These are phyloP conservation scores for Timema cristinae DNA, from an alignment of 2,888 invertebrate species.

Conservation along the genomic window DNA sequence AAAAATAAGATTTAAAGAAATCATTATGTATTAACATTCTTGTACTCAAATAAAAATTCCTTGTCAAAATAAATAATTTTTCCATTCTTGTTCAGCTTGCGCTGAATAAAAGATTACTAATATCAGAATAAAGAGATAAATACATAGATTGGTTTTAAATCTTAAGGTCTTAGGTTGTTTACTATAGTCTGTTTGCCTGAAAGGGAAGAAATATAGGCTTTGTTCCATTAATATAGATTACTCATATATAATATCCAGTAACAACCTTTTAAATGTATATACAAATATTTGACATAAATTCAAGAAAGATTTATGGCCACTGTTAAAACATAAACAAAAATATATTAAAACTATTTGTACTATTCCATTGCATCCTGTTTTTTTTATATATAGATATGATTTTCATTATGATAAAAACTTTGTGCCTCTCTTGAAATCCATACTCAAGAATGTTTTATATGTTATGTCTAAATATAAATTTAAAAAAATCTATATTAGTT, in stretches of 20 bases:
- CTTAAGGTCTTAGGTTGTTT: too few species aligned
- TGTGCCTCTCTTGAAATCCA: conserved; percentile 40
- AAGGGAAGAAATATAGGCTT: too few species aligned
- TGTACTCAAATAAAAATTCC: too few species aligned
- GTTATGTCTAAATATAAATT: conserved; percentile 34
- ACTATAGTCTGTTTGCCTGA: too few species aligned
- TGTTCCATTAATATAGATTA: too few species aligned
- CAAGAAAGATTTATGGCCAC: conserved; percentile 22
- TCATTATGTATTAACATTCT: too few species aligned
- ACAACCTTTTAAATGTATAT: conserved; percentile 12
- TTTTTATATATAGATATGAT: conserved; percentile 31
- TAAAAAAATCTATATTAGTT: conserved; percentile 32
- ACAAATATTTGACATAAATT: conserved; percentile 27
- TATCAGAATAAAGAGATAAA: too few species aligned
- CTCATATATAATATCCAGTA: too few species aligned
- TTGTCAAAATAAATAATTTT: too few species aligned
- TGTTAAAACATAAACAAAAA: conserved; percentile 24
- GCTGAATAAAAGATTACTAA: too few species aligned
- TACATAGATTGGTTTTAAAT: too few species aligned
- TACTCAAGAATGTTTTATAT: conserved; percentile 41
- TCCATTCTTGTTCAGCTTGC: too few species aligned
- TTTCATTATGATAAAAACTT: conserved; percentile 37
- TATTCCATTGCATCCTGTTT: conserved; percentile 32
- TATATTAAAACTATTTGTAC: conserved; percentile 25
- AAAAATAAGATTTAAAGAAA: conserved; percentile 16